Conservation (phyloP, 2,113 vertebrate genomes). For the Leptobrachium ailaonicum region DNA sequence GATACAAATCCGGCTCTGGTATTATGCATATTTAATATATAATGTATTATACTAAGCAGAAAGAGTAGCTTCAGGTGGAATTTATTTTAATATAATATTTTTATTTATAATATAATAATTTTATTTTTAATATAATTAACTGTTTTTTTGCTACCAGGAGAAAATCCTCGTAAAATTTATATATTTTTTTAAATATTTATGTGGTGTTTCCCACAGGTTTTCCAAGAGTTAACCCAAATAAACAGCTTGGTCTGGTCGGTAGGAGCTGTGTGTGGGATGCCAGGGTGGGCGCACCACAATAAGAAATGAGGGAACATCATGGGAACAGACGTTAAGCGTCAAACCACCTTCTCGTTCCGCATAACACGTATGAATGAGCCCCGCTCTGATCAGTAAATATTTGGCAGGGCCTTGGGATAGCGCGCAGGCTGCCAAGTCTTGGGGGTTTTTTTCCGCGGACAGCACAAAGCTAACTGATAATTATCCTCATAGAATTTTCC, state of each 20-base stretch:
- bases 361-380: not conserved
- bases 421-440: not conserved
- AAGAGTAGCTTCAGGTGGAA: not conserved
- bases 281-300: constrained; percentile 1
- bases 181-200: constrained; percentile 16
- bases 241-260: constrained; percentile 13
- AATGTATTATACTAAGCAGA: not conserved
- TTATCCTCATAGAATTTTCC: not conserved
- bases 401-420: not conserved
- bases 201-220: not conserved
- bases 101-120: not conserved
- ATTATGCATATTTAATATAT: not conserved
- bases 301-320: constrained; percentile 15
- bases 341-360: not conserved
- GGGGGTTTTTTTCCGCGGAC: not conserved
- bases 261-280: constrained; percentile 26
- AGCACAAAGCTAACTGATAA: not conserved
- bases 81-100: not conserved
- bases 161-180: constrained; percentile 20
- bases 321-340: not conserved
- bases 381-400: not conserved
- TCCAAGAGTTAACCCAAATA: not conserved
- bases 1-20: too few relatives aligned
- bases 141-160: not conserved
- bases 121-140: not conserved